Evolutionary conservation across 2,113 vertebrate genomes (phyloP), one percentile per base, ranked within the genome.

Genomic region (Stegastes partitus): DNA sequence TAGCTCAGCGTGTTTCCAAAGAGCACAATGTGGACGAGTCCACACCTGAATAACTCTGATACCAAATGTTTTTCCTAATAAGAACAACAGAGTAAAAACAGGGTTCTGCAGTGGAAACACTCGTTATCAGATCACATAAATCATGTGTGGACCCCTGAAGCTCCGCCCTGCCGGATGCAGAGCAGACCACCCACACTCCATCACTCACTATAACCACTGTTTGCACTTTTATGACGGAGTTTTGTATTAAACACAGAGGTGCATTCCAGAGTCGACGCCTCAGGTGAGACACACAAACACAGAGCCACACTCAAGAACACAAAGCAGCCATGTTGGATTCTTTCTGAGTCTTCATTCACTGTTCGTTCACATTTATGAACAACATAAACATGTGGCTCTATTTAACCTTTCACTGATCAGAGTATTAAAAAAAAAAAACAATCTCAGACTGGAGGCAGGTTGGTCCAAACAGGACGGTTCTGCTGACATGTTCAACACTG

Each of bases 181-280:
- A 42, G 9, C 23, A 21, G 87, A 78, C 83, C 83, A 84, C 81
- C 87, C 77, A 84, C 19, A 66, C 22, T 39, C 26, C 73, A 71
- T 80, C 76, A 66, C 50, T 66, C 82, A 62, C 18, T 7, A 45
- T 63, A 64, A 72, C 75, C 80, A 57, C 57, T 87, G 67, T 61
- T 73, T 79, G 10, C 28, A 47, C 6, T 64, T 75, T 86, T 68
- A 86, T 68, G 76, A 49, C 70, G 23, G 31, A 74, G 66, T 72
- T 69, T 63, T 67, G 76, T 22, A 77, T 77, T 55, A 68, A 72
- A 16, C 42, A 42, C 44, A 59, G 37, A 59, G 37, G 26, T 62
- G 51, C 77, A 84, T 84, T 80, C 82, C 77, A 56, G 54, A 62
- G 37, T 5, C 0, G 4, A 4, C 69, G 58, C 64, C 64, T 83